These are phyloP conservation scores for Myotis myotis DNA, from an alignment of 2,797 vertebrate species.

Conservation along the genomic window DNA sequence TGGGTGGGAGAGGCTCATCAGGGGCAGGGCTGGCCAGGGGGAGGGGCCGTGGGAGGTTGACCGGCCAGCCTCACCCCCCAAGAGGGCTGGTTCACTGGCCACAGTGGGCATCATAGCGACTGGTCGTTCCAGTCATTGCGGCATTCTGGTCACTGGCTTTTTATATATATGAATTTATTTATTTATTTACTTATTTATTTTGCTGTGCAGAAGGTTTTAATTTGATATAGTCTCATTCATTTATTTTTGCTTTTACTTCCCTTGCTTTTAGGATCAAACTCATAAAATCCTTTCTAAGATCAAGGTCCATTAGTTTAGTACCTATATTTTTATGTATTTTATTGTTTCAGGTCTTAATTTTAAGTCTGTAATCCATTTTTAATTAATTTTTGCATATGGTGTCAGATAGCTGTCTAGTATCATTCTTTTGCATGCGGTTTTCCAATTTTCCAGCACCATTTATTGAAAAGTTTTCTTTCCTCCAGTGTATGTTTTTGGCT, in stretches of 20 bases:
- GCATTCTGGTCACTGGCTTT: no score
- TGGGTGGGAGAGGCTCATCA: no score
- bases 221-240: not conserved
- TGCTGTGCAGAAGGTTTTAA: not conserved
- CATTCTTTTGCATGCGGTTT: not conserved
- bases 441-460: not conserved
- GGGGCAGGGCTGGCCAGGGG: no score
- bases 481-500: not conserved
- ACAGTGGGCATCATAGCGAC: no score
- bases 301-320: not conserved
- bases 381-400: not conserved
- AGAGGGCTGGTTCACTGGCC: no score
- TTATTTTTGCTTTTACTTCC: not conserved
- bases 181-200: not conserved
- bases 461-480: not conserved
- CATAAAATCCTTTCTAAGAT: not conserved
- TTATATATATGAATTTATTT: no score
- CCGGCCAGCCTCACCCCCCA: no score
- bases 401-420: not conserved
- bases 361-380: not conserved
- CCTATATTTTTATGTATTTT: not conserved
- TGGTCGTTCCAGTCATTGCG: rapidly evolving
- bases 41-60: no score
- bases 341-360: not conserved
- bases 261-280: not conserved